These are phyloP conservation scores for Calephelis virginiensis DNA, from an alignment of 1,140 invertebrate genomes.

Conservation along the genomic window DNA sequence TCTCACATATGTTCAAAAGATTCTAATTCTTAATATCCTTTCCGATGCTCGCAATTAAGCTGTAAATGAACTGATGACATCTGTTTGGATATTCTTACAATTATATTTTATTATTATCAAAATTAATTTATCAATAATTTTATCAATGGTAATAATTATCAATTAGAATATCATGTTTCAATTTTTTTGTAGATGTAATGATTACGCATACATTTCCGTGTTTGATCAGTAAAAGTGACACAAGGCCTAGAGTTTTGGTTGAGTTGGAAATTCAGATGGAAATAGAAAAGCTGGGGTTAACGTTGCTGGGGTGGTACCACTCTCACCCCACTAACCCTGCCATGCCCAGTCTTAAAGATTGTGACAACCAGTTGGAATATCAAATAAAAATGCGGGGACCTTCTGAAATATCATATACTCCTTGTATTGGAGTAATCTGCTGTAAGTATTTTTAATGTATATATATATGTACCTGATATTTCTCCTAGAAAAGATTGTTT, in stretches of 20 bases:
- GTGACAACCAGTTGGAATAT: constrained; percentile 95
- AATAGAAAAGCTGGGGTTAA: constrained; percentile 89
- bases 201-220: constrained; percentile 95
- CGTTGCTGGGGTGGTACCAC: constrained; percentile 96
- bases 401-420: constrained; percentile 92
- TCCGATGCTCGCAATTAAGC: no score
- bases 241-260: constrained; percentile 84
- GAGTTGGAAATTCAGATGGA: constrained; percentile 90
- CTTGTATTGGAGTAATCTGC: constrained; percentile 95
- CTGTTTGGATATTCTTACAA: no score
- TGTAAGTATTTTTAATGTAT: constrained; percentile 79
- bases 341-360: constrained; percentile 93
- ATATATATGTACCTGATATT: background rate
- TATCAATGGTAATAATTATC: no score
- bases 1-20: no score
- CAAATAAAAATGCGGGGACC: constrained; percentile 96
- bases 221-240: constrained; percentile 88
- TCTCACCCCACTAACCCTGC: constrained; percentile 94
- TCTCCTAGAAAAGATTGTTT: no score
- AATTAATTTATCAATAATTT: no score
- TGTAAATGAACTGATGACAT: no score
- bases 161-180: background rate
- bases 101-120: no score
- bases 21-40: no score
- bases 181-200: constrained; percentile 84